Evolutionary conservation across 2,888 invertebrate genomes (phyloP), one percentile per base, ranked within the genome.

Genomic region (Platerodrilus igneus): DNA sequence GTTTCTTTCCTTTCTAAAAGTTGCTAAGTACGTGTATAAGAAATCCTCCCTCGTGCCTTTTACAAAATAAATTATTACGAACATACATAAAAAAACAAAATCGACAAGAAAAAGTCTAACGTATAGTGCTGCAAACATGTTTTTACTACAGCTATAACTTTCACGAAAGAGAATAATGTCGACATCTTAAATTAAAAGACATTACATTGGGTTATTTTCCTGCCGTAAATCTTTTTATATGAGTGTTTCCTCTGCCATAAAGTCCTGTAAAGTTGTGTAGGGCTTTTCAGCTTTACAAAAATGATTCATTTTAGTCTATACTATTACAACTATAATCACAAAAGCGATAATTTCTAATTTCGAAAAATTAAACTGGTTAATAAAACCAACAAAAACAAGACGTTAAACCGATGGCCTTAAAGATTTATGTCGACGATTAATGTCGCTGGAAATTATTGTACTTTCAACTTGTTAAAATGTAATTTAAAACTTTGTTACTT

Each of bases 141-240:
- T 51, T 49, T 50, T 42, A 39, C 40, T 45, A 40, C 36, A 36
- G 43, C 49, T 37, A 51, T 52, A 51, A 53, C 46, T 53, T 55
- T 54, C 50, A 38, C 41, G 47, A 41, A 46, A 51, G 57, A 58
- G 55, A 59, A 53, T 56, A 58, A 59, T 57, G 60, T 55, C 53
- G 62, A 60, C 62, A 55, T 58, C 60, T 60, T 60, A 59, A 64
- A 64, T 64, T 64, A 62, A 60, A 64, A 64, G 63, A 62, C 62
- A 60, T 62, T 60, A 62, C 59, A 52, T 53, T 45, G 57, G 56
- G 59, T 56, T 59, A 62, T 61, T 62, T 59, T 59, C 55, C 43
- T 49, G 59, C 55, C 52, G 57, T 64, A 64, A 64, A 64, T 64
- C 63, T 62, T 60, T 61, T 59, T 62, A 62, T 60, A 62, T 62